Evolutionary conservation across 1,140 invertebrate genomes (phyloP).

Genomic region (Bacillus rossius): DNA sequence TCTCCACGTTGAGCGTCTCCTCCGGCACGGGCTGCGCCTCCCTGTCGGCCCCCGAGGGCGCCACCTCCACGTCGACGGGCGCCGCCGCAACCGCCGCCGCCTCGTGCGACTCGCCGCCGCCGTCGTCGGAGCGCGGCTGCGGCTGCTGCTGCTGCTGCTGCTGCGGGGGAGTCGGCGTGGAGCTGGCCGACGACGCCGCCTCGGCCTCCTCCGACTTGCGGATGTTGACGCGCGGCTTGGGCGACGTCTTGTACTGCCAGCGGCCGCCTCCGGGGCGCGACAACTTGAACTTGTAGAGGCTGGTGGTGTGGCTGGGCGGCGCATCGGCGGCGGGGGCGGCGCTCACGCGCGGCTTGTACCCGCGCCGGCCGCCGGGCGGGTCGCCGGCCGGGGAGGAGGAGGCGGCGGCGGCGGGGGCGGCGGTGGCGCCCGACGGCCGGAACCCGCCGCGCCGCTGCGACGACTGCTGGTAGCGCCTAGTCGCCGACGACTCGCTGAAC

Average conservation of each 20-base stretch:
- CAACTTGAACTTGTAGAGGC: conserved; percentile 67
- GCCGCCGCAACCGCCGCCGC: background rate
- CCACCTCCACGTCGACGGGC: background rate
- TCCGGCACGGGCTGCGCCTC: conserved; percentile 42
- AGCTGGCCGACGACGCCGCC: conserved; percentile 22
- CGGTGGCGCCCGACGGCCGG: conserved; percentile 23
- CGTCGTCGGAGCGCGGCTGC: conserved; percentile 12
- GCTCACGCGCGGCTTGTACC: conserved; percentile 54
- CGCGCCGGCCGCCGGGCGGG: conserved; percentile 41
- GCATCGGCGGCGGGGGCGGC: background rate
- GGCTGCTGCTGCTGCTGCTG: too few species aligned
- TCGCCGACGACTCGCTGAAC: conserved; percentile 49
- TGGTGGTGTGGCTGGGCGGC: conserved; percentile 42
- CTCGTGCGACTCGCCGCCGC: conserved; percentile 28
- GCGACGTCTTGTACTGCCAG: conserved; percentile 84
- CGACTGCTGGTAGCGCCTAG: conserved; percentile 33
- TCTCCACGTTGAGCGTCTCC: conserved; percentile 78
- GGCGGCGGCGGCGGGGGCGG: conserved; percentile 39
- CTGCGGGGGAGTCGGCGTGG: conserved; percentile 4
- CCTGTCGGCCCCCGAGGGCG: conserved; percentile 30
- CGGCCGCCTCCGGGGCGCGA: conserved; percentile 64
- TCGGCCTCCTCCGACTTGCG: conserved; percentile 55
- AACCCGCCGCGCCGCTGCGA: conserved; percentile 33
- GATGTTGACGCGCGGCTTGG: conserved; percentile 77
- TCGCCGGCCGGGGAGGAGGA: conserved; percentile 6